A percentile compares a stretch with the other conserved stretches of the same genome.
These are phyloP conservation scores for Micromesistius poutassou DNA, from an alignment of 2,797 vertebrate species.

Conservation along the genomic window DNA sequence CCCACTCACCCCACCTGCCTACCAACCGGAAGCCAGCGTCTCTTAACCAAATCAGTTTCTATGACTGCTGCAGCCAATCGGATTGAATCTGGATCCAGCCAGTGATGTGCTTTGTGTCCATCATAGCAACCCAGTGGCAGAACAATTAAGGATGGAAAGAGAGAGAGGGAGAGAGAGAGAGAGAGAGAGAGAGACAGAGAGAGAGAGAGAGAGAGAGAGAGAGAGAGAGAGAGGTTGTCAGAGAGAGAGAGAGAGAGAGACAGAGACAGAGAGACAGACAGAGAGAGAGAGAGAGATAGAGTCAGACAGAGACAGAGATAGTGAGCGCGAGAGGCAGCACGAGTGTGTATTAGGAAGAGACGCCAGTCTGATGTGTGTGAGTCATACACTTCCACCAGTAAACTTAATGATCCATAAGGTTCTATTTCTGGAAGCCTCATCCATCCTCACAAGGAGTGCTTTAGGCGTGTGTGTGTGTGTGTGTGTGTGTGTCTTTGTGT, in stretches of 20 bases:
- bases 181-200: slow-evolving; percentile 1
- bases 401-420: slow-evolving; percentile 57
- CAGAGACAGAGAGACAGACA: slow-evolving; percentile 12
- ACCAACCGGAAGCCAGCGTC: neutral
- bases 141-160: neutral
- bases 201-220: neutral
- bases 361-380: slow-evolving; percentile 38
- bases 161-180: neutral
- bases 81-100: slow-evolving; percentile 36
- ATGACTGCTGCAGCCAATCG: neutral
- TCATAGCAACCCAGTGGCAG: slow-evolving; percentile 20
- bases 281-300: neutral
- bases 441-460: slow-evolving; percentile 44
- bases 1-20: neutral
- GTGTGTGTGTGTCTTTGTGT: slow-evolving; percentile 11
- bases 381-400: slow-evolving; percentile 48
- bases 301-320: slow-evolving; percentile 6
- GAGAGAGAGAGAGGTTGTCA: slow-evolving; percentile 23
- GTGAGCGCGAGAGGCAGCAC: neutral
- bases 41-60: neutral
- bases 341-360: slow-evolving; percentile 20
- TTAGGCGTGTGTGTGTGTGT: slow-evolving; percentile 17
- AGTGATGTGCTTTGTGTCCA: slow-evolving; percentile 52
- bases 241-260: neutral
- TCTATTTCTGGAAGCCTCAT: slow-evolving; percentile 66